Percentiles rank a stretch among this genome's conserved stretches.
Evolutionary conservation across 2,888 invertebrate species (phyloP).

Genomic region (Escarpia spicata): DNA sequence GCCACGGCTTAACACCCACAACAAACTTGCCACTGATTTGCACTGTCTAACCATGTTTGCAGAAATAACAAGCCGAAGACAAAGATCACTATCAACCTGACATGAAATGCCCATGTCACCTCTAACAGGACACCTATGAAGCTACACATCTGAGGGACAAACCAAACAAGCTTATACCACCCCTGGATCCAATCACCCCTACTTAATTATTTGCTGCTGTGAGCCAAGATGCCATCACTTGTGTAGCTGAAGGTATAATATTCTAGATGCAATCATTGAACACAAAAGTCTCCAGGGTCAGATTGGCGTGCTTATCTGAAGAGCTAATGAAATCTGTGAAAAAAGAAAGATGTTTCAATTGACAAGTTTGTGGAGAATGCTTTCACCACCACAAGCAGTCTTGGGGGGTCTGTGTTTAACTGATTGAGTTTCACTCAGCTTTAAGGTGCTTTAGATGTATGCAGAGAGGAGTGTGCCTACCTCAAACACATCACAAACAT

Average conservation of each 20-base stretch:
- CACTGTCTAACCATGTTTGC: neutral
- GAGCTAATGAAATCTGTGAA: slow-evolving; percentile 3
- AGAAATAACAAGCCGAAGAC: neutral
- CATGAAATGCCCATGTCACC: neutral
- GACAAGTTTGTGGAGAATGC: neutral
- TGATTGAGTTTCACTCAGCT: neutral
- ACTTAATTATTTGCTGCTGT: neutral
- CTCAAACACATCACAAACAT: too few species aligned
- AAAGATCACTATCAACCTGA: neutral
- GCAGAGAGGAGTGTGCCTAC: neutral
- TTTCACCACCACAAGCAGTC: neutral
- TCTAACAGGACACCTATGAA: neutral
- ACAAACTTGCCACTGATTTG: neutral
- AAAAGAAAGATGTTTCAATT: neutral
- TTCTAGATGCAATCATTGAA: neutral
- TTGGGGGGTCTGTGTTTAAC: neutral
- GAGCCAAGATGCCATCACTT: neutral
- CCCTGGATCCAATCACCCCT: neutral
- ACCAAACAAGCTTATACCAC: neutral
- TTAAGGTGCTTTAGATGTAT: neutral
- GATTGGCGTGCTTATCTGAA: neutral
- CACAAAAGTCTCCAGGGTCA: neutral
- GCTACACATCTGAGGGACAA: neutral
- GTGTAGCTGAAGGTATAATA: neutral
- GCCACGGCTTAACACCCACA: too few species aligned